Evolutionary conservation across 2,113 vertebrate genomes (phyloP).

Genomic region (Chinchilla lanigera): DNA sequence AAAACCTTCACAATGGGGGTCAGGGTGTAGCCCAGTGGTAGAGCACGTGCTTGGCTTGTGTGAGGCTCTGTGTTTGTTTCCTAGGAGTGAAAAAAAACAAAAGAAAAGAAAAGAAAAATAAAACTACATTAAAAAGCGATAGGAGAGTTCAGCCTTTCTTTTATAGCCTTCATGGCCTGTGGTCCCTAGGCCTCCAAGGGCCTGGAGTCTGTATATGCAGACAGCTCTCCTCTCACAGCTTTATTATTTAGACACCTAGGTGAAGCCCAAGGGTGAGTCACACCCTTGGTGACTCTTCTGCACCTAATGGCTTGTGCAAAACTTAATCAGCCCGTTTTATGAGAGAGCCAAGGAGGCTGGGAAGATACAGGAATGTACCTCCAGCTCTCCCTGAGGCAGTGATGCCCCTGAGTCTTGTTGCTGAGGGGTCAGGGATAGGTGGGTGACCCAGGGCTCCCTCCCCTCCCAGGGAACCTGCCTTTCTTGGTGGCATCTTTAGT

Average conservation of each 20-base stretch:
- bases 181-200: not conserved
- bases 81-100: not conserved
- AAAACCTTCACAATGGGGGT: constrained; percentile 6
- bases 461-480: not conserved
- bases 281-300: constrained; percentile 13
- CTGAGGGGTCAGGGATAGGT: not conserved
- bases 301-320: not conserved
- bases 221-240: not conserved
- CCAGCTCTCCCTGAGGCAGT: not conserved
- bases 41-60: not conserved
- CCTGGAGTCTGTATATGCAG: not conserved
- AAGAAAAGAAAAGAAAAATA: not conserved
- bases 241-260: not conserved
- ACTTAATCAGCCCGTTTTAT: not conserved
- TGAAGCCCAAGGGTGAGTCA: not conserved
- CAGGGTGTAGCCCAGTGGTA: not conserved
- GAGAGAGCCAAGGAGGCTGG: not conserved
- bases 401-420: not conserved
- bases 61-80: not conserved
- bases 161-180: not conserved
- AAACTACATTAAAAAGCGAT: not conserved
- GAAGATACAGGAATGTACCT: not conserved
- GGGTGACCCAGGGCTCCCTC: not conserved
- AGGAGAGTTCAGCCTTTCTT: not conserved
- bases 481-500: not conserved